These are phyloP conservation scores for Myripristis murdjan DNA, from an alignment of 2,797 vertebrate species.

Conservation along the genomic window DNA sequence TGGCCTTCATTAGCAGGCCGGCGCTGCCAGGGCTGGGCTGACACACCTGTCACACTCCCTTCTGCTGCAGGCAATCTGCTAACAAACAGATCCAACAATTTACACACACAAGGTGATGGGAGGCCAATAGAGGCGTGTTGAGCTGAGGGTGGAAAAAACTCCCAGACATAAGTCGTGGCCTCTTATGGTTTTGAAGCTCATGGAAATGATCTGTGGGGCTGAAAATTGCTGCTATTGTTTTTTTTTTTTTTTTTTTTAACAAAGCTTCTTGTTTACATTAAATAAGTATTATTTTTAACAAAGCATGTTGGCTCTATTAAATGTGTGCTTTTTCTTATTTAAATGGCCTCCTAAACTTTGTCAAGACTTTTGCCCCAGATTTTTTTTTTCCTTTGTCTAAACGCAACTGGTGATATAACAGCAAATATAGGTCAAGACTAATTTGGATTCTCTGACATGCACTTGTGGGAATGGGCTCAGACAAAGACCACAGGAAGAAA, in stretches of 20 bases:
- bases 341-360: slow-evolving; percentile 11
- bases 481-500: slow-evolving; percentile 20
- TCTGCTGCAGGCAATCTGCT: slow-evolving; percentile 21
- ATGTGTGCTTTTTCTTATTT: background rate
- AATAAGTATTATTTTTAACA: background rate
- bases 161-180: background rate
- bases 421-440: slow-evolving; percentile 67
- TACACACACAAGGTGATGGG: background rate
- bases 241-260: too few species aligned
- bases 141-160: background rate
- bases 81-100: slow-evolving; percentile 28
- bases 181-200: background rate
- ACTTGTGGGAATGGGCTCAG: slow-evolving; percentile 26
- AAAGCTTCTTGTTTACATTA: slow-evolving; percentile 1
- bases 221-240: background rate
- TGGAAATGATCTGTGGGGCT: too few species aligned
- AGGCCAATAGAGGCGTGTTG: background rate
- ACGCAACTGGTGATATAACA: slow-evolving; percentile 68
- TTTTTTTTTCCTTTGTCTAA: slow-evolving; percentile 50
- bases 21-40: slow-evolving; percentile 36
- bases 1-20: slow-evolving; percentile 45
- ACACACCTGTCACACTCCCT: slow-evolving; percentile 66
- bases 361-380: slow-evolving; percentile 21
- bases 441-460: slow-evolving; percentile 45
- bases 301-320: background rate